Percentiles rank a stretch among this genome's conserved stretches.
Conservation (phyloP, 2,797 vertebrate genomes). For the Pseudochaenichthys georgianus region DNA sequence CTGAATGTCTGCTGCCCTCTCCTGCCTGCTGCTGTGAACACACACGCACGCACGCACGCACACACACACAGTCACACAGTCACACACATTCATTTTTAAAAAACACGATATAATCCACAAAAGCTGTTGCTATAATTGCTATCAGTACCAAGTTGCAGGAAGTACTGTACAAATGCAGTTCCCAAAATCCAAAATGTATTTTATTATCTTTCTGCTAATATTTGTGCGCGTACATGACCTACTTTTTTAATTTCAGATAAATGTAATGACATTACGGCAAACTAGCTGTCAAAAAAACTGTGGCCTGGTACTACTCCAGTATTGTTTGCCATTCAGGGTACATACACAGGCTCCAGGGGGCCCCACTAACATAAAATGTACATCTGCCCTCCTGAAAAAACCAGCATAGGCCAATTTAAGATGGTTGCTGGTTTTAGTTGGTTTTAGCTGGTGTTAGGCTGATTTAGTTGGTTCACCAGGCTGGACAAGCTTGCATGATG, state of each 20-base stretch:
- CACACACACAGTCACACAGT: not conserved
- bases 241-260: not conserved
- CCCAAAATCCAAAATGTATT: not conserved
- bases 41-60: slow-evolving; percentile 16
- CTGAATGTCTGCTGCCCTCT: slow-evolving; percentile 75
- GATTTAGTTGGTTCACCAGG: no score
- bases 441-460: no score
- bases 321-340: no score
- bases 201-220: not conserved
- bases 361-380: no score
- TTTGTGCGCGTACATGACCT: not conserved
- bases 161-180: no score
- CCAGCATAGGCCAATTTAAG: no score
- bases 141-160: no score
- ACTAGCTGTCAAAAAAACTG: not conserved
- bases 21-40: slow-evolving; percentile 61
- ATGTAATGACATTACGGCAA: not conserved
- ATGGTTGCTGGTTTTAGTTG: no score
- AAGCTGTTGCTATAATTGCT: not conserved
- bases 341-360: no score
- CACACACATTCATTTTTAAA: no score
- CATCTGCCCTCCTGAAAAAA: no score
- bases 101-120: slow-evolving; percentile 9
- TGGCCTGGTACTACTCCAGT: not conserved
- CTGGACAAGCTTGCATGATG: no score